Evolutionary conservation across 2,113 vertebrate genomes (phyloP).

Genomic region (Peromyscus californicus): DNA sequence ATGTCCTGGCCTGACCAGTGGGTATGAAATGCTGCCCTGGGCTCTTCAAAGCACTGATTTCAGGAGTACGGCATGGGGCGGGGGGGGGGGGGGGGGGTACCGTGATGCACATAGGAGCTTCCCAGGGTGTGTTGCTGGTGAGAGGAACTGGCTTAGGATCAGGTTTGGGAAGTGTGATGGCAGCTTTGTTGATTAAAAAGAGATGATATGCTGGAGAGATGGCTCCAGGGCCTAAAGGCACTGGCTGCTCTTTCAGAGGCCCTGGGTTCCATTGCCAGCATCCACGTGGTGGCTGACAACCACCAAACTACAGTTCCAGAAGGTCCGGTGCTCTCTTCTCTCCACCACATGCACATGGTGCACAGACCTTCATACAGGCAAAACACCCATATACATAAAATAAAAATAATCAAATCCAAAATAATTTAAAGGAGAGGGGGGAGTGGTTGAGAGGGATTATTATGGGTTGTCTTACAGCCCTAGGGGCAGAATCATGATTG

Average conservation of each 20-base stretch:
- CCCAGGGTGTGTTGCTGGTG: fast-evolving
- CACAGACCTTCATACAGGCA: background rate
- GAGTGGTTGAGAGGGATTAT: background rate
- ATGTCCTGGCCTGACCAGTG: fast-evolving
- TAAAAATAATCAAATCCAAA: background rate
- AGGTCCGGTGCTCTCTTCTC: background rate
- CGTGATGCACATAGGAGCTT: too few species aligned
- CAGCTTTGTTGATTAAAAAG: background rate
- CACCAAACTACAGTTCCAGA: background rate
- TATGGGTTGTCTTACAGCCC: background rate
- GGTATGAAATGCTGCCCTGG: fast-evolving
- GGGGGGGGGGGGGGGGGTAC: fast-evolving
- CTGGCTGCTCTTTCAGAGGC: background rate
- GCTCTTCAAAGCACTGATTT: background rate
- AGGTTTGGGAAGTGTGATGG: background rate
- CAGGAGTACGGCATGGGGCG: fast-evolving
- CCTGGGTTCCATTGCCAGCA: background rate
- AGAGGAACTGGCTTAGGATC: background rate
- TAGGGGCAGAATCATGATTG: background rate
- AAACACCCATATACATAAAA: background rate
- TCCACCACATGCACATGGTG: background rate
- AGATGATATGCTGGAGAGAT: background rate
- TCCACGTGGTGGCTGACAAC: background rate
- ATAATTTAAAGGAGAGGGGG: background rate
- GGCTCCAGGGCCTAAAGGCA: background rate